Conservation (phyloP, 2,113 vertebrate genomes). For the Zosterops lateralis region DNA sequence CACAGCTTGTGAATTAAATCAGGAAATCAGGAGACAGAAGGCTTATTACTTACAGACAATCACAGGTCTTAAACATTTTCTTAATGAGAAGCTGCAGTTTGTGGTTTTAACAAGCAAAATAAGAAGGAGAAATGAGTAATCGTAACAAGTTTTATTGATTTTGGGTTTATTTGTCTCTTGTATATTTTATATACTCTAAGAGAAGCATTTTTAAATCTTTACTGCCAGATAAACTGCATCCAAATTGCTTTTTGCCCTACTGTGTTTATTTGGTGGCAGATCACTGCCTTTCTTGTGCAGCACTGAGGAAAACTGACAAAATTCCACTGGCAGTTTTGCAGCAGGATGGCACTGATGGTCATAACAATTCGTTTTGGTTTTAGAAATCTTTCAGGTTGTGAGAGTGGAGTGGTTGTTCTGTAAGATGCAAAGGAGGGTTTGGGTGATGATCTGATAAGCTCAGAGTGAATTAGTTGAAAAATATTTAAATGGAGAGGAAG, state of each 20-base stretch:
- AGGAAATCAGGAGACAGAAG: neutral
- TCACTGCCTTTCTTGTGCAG: neutral
- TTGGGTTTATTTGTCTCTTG: neutral
- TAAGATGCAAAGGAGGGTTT: neutral
- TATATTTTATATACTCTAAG: neutral
- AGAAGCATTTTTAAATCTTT: neutral
- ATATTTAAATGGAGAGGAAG: neutral
- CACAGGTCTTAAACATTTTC: neutral
- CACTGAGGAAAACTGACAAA: neutral
- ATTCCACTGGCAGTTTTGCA: neutral
- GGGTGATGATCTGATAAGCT: neutral
- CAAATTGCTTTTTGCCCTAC: neutral
- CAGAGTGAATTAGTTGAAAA: neutral
- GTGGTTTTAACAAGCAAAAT: neutral
- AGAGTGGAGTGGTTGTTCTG: neutral
- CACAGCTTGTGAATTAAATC: constrained; percentile 9
- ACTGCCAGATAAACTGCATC: neutral
- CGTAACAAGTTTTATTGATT: neutral
- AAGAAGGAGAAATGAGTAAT: neutral
- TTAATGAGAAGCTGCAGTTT: neutral
- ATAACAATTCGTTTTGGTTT: neutral
- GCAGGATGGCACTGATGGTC: neutral
- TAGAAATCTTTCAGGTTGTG: neutral
- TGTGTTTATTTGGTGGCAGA: neutral
- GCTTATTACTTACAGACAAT: neutral